phyloP scores from a whole-genome alignment of 1,140 invertebrate species.

The Leptestheria dahalacensis region DNA sequence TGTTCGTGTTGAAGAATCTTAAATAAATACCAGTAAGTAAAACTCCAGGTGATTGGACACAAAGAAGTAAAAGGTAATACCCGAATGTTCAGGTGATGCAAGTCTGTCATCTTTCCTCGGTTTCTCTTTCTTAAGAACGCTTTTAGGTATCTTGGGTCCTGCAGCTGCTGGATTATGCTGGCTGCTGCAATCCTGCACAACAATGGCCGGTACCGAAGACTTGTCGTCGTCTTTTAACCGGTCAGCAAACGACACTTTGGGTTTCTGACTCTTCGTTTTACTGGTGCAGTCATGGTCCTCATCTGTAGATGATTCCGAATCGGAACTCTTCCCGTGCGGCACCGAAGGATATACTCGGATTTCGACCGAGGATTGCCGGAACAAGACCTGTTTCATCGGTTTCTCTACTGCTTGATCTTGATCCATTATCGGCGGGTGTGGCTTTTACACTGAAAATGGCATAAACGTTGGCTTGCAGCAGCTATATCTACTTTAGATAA shows the following conservation, averaged over 20 bases:
- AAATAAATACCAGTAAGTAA: too few relatives aligned
- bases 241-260: background rate
- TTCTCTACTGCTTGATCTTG: slow-evolving; percentile 18
- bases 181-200: too few relatives aligned
- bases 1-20: too few relatives aligned
- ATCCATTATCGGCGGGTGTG: background rate
- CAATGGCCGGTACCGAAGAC: background rate
- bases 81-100: too few relatives aligned
- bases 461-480: too few relatives aligned
- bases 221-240: background rate
- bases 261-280: slow-evolving; percentile 11
- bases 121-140: slow-evolving; percentile 25
- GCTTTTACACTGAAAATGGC: too few relatives aligned
- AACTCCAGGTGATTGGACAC: too few relatives aligned
- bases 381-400: slow-evolving; percentile 14
- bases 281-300: background rate
- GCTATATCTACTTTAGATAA: too few relatives aligned
- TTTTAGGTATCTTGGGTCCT: slow-evolving; percentile 18
- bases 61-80: too few relatives aligned
- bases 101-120: slow-evolving; percentile 13
- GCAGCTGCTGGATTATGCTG: background rate
- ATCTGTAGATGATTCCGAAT: background rate
- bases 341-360: slow-evolving; percentile 4
- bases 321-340: slow-evolving; percentile 6
- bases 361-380: slow-evolving; percentile 20